phyloP scores from a whole-genome alignment of 2,113 vertebrate genomes.

The Gasterosteus aculeatus region DNA sequence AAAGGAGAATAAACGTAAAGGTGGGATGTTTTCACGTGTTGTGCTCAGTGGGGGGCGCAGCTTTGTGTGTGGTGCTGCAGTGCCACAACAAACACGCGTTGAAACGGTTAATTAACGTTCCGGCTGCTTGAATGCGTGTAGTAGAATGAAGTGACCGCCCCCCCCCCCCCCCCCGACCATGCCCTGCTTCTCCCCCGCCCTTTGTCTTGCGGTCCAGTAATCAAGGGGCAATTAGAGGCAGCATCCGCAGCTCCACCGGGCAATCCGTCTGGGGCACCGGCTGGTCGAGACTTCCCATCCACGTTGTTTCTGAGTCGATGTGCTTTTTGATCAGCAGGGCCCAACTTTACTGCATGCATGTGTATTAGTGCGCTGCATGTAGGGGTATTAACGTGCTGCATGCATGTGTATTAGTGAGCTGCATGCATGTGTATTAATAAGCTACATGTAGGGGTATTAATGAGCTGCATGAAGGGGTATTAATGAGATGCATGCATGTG shows the following conservation, averaged over 20 bases:
- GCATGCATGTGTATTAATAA: background rate
- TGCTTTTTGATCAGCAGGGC: conserved; percentile 1
- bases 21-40: background rate
- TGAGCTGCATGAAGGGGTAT: background rate
- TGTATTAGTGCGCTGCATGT: too few species aligned
- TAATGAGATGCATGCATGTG: too few species aligned
- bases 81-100: conserved; percentile 9
- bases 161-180: background rate
- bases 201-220: conserved; percentile 51
- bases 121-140: conserved; percentile 38
- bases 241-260: conserved; percentile 7
- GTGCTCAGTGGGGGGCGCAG: background rate
- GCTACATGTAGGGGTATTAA: background rate
- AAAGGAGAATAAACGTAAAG: conserved; percentile 9
- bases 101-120: conserved; percentile 47
- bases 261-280: conserved; percentile 7
- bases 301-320: background rate
- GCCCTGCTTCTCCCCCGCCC: background rate
- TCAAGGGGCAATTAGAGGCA: conserved; percentile 46
- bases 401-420: too few species aligned
- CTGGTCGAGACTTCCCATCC: background rate
- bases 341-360: too few species aligned
- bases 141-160: conserved; percentile 21
- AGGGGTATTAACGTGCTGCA: background rate
- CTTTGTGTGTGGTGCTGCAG: background rate